Evolutionary conservation across 2,888 invertebrate species (phyloP).

Genomic region (Alviniconcha strummeri): DNA sequence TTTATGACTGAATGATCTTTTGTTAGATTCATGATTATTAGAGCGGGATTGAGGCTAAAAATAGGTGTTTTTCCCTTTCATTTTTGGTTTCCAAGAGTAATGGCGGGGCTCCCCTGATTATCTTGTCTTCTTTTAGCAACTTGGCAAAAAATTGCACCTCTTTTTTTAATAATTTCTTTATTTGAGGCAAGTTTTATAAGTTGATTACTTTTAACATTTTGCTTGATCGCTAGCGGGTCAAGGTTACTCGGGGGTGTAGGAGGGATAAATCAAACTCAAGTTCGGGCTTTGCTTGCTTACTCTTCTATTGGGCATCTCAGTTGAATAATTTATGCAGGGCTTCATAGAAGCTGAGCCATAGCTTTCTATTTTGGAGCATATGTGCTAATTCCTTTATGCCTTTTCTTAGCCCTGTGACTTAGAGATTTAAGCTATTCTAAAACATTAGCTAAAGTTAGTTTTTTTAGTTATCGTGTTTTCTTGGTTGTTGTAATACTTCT

Average conservation of each 20-base stretch:
- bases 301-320: no score
- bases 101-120: no score
- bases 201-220: not conserved
- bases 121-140: slow-evolving; percentile 16
- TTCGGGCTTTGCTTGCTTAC: not conserved
- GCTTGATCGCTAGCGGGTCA: not conserved
- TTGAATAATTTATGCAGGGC: no score
- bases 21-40: not conserved
- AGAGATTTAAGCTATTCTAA: no score
- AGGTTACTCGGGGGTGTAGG: not conserved
- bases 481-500: no score
- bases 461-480: no score
- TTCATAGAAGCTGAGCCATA: no score
- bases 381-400: no score
- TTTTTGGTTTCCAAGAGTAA: slow-evolving; percentile 28
- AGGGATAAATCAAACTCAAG: slow-evolving; percentile 1
- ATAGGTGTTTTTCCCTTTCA: slow-evolving; percentile 27
- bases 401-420: no score
- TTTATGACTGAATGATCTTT: not conserved
- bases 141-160: slow-evolving; percentile 31
- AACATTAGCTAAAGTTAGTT: no score
- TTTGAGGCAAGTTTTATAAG: not conserved
- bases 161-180: slow-evolving; percentile 5
- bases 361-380: no score
- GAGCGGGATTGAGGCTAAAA: not conserved